Percentiles rank a stretch among this genome's conserved stretches.
phyloP scores from a whole-genome alignment of 2,797 vertebrate species.

The Catamblyrhynchus diadema region DNA sequence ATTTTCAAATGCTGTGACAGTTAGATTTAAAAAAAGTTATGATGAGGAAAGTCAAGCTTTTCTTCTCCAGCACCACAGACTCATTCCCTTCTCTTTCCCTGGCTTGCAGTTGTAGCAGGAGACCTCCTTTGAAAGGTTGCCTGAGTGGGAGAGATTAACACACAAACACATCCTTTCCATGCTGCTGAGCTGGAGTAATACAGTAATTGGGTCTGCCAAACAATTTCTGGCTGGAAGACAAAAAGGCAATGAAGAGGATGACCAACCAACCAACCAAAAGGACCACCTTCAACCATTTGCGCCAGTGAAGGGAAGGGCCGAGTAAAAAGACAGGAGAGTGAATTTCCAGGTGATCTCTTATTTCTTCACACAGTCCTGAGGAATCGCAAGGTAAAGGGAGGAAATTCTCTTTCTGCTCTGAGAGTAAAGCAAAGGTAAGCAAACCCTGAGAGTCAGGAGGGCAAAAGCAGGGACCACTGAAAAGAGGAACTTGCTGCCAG shows the following conservation, averaged over 20 bases:
- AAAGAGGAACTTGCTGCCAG: neutral
- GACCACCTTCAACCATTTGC: neutral
- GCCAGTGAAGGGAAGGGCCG: neutral
- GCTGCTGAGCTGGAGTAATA: conserved; percentile 19
- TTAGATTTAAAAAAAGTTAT: conserved; percentile 21
- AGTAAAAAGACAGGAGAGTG: neutral
- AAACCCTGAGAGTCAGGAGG: neutral
- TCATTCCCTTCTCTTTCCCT: conserved; percentile 21
- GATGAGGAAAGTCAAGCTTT: conserved; percentile 55
- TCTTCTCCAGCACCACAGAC: neutral
- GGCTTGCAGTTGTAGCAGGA: conserved; percentile 41
- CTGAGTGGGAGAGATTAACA: conserved; percentile 57
- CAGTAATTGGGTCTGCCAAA: neutral
- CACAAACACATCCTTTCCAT: conserved; percentile 31
- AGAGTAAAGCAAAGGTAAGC: neutral
- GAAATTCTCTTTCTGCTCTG: neutral
- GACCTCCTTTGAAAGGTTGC: conserved; percentile 59
- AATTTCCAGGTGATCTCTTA: neutral
- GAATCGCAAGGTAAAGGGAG: neutral
- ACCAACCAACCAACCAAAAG: neutral
- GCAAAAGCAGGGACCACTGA: neutral
- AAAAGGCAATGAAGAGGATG: neutral
- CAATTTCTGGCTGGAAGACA: neutral
- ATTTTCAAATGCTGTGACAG: conserved; percentile 56
- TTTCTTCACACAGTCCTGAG: neutral